Conservation (phyloP, 2,113 vertebrate species). For the Raja brachyura region DNA sequence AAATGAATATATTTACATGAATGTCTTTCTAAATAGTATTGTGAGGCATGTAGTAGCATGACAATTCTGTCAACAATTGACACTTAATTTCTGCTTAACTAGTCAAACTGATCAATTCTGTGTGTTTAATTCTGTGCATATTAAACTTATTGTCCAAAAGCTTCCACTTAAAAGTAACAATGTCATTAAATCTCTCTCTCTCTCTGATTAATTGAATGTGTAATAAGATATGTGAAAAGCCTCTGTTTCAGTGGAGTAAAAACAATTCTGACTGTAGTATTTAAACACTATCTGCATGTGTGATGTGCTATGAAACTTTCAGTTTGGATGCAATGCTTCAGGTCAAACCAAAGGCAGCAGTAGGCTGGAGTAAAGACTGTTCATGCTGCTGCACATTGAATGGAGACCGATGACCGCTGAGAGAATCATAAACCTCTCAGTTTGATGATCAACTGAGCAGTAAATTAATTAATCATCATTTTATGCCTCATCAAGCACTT, state of each 20-base stretch:
- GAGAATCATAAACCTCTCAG: constrained; percentile 90
- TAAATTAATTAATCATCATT: constrained; percentile 99
- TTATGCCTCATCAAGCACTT: constrained; percentile 98
- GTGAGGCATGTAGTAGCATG: background rate
- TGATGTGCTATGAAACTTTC: constrained; percentile 43
- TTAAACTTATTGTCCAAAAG: constrained; percentile 10
- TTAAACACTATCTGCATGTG: constrained; percentile 38
- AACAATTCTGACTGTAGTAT: background rate
- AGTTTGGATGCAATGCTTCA: constrained; percentile 52
- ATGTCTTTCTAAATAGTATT: constrained; percentile 1
- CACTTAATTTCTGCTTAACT: background rate
- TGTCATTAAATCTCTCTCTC: constrained; percentile 37
- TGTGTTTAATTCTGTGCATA: background rate
- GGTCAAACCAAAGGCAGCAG: constrained; percentile 80
- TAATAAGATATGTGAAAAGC: constrained; percentile 41
- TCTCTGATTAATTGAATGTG: constrained; percentile 46
- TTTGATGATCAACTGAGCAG: constrained; percentile 96
- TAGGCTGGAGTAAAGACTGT: constrained; percentile 54
- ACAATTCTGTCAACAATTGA: constrained; percentile 19
- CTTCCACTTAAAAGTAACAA: constrained; percentile 34
- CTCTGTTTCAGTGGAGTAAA: constrained; percentile 9
- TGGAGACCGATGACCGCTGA: constrained; percentile 78
- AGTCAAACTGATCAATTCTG: background rate
- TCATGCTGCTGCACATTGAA: constrained; percentile 56
- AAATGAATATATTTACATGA: constrained; percentile 26